Percentiles rank a stretch among this genome's conserved stretches.
Conservation (phyloP, 30 jellyfish, hydroid and myxozoan species). For the Morbakka virulenta region DNA sequence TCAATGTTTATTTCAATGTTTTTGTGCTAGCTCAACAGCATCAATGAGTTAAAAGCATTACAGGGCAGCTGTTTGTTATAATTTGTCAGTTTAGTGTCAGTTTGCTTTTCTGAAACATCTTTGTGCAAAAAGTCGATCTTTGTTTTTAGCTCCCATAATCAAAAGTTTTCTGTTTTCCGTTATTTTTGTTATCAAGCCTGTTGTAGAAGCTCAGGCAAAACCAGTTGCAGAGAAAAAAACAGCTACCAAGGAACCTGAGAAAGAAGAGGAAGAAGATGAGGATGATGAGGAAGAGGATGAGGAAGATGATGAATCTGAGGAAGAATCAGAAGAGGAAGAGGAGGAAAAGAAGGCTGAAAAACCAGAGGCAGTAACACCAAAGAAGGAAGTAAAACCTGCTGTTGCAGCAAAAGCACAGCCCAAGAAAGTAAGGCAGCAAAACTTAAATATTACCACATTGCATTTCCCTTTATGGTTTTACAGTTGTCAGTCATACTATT, state of each 20-base stretch:
- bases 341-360: constrained; percentile 9
- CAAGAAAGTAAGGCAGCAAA: too few species aligned
- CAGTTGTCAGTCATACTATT: too few species aligned
- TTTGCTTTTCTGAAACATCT: neutral
- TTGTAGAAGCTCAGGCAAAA: neutral
- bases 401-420: constrained; percentile 23
- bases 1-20: too few species aligned
- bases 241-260: neutral
- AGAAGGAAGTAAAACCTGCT: constrained; percentile 30
- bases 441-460: too few species aligned
- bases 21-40: too few species aligned
- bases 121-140: neutral
- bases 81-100: too few species aligned
- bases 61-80: too few species aligned
- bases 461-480: too few species aligned
- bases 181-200: too few species aligned
- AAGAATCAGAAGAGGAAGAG: constrained; percentile 8
- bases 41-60: too few species aligned
- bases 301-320: constrained; percentile 45
- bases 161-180: neutral
- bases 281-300: constrained; percentile 26
- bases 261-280: neutral
- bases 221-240: neutral
- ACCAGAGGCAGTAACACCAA: constrained; percentile 16
- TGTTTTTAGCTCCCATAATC: neutral